A percentile compares a stretch with the other conserved stretches of the same genome.
Evolutionary conservation across 2,113 vertebrate genomes (phyloP).

Genomic region (Pluvialis apricaria): DNA sequence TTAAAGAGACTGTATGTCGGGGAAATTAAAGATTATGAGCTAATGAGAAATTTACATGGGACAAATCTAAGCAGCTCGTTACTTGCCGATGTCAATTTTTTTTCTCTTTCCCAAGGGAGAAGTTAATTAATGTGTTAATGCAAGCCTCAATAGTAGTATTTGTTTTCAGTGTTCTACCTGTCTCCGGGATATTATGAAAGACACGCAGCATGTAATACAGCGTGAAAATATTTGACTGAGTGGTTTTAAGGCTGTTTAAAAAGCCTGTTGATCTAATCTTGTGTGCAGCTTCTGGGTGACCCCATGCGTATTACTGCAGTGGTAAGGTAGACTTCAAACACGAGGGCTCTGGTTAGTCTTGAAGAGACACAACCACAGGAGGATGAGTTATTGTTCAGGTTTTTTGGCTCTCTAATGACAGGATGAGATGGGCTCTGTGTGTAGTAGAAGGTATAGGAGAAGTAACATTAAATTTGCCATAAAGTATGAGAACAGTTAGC

Average conservation of each 20-base stretch:
- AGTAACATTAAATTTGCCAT: neutral
- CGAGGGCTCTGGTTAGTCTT: neutral
- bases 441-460: neutral
- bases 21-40: conserved; percentile 8
- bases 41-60: neutral
- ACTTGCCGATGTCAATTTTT: neutral
- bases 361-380: neutral
- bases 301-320: neutral
- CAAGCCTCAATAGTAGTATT: neutral
- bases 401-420: neutral
- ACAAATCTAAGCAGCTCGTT: neutral
- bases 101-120: neutral
- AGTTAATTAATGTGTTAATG: neutral
- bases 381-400: neutral
- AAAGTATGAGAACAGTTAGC: neutral
- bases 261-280: neutral
- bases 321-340: neutral
- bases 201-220: neutral
- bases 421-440: neutral
- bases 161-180: conserved; percentile 23
- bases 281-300: neutral
- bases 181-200: neutral
- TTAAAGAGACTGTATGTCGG: neutral
- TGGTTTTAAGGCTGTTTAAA: neutral
- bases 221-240: neutral